Base-by-base conservation (phyloP, 2,113 vertebrate genomes). In the Lophochroa leadbeateri region DNA sequence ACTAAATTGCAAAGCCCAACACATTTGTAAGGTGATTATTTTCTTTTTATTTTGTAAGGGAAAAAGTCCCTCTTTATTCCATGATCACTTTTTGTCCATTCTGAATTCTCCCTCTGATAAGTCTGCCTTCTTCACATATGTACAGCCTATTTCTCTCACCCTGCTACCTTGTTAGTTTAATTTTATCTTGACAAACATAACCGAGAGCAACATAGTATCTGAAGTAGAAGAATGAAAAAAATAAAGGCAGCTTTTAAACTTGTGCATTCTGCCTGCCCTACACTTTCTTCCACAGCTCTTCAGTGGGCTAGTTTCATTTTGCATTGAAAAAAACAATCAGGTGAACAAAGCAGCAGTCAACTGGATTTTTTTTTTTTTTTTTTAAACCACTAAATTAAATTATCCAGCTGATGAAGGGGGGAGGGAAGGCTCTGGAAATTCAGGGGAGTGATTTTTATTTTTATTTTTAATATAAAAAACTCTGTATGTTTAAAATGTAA, bases 181-280 rank as follows among this genome's bases (percentile, higher is more conserved):
- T 90, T 93, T 91, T 83, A 39, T 68, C 72, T 90, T 91, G 60
- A 93, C 52, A 94, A 90, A 78, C n/a, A 61, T 52, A 86, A 7
- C 39, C 71, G 50, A 82, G 60, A 95, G 33, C 50, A 94, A 55
- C 39, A 81, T 84, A 84, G 69, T 82, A 13, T 78, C 69, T 89
- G 52, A 92, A 95, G 61, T 52, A 23, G 19, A 93, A 86, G 55
- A 86, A 83, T 17, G 60, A 63, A 78, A 70, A 89, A 90, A 92
- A 84, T 79, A 91, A 94, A 78, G 10, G 21, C 65, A 95, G 28
- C 28, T 84, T 93, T 95, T 93, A 92, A 88, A 90, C 46, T 85
- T 86, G 29, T 79, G 11, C 15, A 60, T 90, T 97, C 53, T 93
- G 33, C 46, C 63, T 84, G 25, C 27, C 23, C 27, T 64, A 28